These are phyloP conservation scores for Sciurus carolinensis DNA, from an alignment of 2,797 vertebrate genomes.

Conservation along the genomic window DNA sequence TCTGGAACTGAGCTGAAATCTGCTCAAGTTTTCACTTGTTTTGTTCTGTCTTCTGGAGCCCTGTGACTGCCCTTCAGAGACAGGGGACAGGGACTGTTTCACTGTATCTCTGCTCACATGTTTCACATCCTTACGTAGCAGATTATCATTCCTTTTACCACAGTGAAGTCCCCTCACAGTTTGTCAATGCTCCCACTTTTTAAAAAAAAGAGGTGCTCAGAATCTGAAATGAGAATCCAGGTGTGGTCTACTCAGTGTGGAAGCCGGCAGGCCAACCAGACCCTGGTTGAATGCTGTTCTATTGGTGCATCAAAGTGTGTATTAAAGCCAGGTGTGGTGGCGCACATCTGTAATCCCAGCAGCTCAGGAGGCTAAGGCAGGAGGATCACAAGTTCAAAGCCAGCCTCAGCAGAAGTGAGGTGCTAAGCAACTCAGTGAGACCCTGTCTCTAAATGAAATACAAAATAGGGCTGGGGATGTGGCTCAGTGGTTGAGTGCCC, in stretches of 20 bases:
- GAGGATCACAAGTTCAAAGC: too few species aligned
- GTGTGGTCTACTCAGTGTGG: background rate
- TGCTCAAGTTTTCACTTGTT: background rate
- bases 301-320: background rate
- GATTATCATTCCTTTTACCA: background rate
- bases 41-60: slow-evolving; percentile 13
- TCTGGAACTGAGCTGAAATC: slow-evolving; percentile 14
- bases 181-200: background rate
- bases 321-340: too few species aligned
- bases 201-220: background rate
- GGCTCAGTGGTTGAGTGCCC: too few species aligned
- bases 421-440: too few species aligned
- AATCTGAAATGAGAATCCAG: background rate
- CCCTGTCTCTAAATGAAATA: too few species aligned
- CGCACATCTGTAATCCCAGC: too few species aligned
- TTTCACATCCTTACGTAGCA: background rate
- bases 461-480: too few species aligned
- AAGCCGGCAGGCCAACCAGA: background rate
- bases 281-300: background rate
- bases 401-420: too few species aligned
- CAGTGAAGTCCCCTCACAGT: background rate
- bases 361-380: too few species aligned
- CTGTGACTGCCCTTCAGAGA: background rate
- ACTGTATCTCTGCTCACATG: background rate
- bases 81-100: background rate